A percentile compares a stretch with the other conserved stretches of the same genome.
phyloP scores from a whole-genome alignment of 2,113 vertebrate genomes.

The Corythaixoides concolor region DNA sequence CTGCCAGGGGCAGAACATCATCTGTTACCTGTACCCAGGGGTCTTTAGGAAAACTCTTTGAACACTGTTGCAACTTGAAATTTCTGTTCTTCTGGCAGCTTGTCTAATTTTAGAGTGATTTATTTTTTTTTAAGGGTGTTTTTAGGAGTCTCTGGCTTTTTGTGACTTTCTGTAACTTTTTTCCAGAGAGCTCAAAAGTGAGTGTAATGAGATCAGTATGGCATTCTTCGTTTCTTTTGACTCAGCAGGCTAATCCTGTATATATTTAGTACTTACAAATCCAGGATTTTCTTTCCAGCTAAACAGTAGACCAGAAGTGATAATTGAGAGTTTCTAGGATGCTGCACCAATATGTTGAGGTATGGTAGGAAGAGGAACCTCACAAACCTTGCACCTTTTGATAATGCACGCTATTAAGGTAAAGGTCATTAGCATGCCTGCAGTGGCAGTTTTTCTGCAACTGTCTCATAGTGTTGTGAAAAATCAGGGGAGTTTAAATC shows the following conservation, averaged over 20 bases:
- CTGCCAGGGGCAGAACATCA: not conserved
- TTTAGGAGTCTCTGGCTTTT: not conserved
- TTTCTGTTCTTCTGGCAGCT: not conserved
- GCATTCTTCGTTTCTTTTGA: not conserved
- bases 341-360: not conserved
- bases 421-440: slow-evolving; percentile 23
- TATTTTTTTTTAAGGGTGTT: not conserved
- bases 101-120: not conserved
- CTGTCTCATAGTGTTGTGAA: not conserved
- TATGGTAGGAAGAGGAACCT: not conserved
- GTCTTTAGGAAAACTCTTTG: not conserved
- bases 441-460: not conserved
- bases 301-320: not conserved
- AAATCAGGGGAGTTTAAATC: not conserved
- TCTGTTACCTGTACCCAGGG: not conserved
- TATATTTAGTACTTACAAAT: slow-evolving; percentile 10
- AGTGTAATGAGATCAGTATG: not conserved
- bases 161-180: not conserved
- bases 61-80: not conserved
- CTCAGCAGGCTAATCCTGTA: not conserved
- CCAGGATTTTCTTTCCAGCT: not conserved
- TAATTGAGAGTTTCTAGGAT: not conserved
- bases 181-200: not conserved
- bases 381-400: not conserved
- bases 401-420: not conserved